A percentile compares a stretch with the other conserved stretches of the same genome.
These are phyloP conservation scores for Chironomus tentans DNA, from an alignment of 2,888 invertebrate species.

Conservation along the genomic window DNA sequence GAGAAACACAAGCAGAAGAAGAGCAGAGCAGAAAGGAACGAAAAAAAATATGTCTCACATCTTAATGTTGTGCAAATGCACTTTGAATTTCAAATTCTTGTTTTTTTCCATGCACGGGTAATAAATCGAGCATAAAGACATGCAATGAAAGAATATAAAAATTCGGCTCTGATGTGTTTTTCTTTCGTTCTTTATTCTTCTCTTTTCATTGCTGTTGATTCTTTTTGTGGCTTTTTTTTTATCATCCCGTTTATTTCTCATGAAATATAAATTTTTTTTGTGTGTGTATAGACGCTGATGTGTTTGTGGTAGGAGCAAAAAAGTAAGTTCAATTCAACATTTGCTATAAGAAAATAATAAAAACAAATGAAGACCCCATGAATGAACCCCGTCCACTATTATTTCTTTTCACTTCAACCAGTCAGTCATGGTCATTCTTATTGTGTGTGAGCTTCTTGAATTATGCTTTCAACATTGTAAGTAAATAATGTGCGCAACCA, in stretches of 20 bases:
- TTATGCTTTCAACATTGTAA: slow-evolving; percentile 8
- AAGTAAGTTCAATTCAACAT: not conserved
- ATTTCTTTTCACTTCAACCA: too few species aligned
- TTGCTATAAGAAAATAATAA: too few species aligned
- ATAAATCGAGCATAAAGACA: slow-evolving; percentile 25
- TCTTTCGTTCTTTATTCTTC: not conserved
- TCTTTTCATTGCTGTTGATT: slow-evolving; percentile 9
- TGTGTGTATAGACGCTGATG: not conserved
- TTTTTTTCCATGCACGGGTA: not conserved
- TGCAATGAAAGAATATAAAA: slow-evolving; percentile 7
- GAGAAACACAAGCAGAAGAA: not conserved
- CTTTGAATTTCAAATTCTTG: slow-evolving; percentile 9
- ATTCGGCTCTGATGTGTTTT: slow-evolving; percentile 19
- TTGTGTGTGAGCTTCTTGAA: slow-evolving; percentile 3
- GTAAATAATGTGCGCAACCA: slow-evolving; percentile 3
- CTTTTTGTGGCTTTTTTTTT: slow-evolving; percentile 22
- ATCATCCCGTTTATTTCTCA: slow-evolving; percentile 3
- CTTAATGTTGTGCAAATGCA: slow-evolving; percentile 23
- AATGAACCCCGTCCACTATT: not conserved
- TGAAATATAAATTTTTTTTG: not conserved
- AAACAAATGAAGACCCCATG: too few species aligned
- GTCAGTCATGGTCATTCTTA: not conserved
- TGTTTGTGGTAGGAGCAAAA: not conserved
- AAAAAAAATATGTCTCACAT: slow-evolving; percentile 8
- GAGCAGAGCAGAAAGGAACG: too few species aligned